These are phyloP conservation scores for Pogonophryne albipinna DNA, from an alignment of 2,797 vertebrate species.

Conservation along the genomic window DNA sequence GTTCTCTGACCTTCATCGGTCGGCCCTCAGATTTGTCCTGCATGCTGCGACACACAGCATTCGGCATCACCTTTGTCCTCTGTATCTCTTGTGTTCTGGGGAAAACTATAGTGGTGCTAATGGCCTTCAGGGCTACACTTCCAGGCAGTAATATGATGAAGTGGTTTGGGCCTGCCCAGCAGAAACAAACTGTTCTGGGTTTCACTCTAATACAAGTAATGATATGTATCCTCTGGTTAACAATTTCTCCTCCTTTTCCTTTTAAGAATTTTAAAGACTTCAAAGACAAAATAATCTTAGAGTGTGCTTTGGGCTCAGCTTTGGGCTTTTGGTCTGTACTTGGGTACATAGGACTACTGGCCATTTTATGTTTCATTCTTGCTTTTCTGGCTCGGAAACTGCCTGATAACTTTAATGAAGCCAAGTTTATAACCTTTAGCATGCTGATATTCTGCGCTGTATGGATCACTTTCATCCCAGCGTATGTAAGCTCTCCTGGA, in stretches of 20 bases:
- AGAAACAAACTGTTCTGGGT: conserved; percentile 70
- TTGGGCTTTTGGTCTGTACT: conserved; percentile 78
- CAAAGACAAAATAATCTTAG: conserved; percentile 18
- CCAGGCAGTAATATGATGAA: too few relatives aligned
- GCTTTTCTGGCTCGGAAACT: conserved; percentile 79
- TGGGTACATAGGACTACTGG: conserved; percentile 81
- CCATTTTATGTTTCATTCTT: conserved; percentile 75
- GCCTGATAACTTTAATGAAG: conserved; percentile 82
- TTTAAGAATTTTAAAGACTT: conserved; percentile 9
- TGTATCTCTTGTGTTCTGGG: conserved; percentile 61
- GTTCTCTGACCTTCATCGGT: too few relatives aligned
- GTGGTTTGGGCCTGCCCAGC: conserved; percentile 75
- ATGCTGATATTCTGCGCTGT: conserved; percentile 82
- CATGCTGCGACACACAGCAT: too few relatives aligned
- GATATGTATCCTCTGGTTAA: conserved; percentile 33
- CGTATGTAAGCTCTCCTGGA: conserved; percentile 81
- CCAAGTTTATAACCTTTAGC: conserved; percentile 82
- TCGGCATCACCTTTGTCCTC: too few relatives aligned
- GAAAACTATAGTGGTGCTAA: conserved; percentile 33
- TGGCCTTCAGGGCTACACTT: conserved; percentile 22
- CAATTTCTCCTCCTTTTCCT: conserved; percentile 61
- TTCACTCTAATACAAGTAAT: conserved; percentile 38
- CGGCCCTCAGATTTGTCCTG: too few relatives aligned
- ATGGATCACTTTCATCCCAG: conserved; percentile 81
- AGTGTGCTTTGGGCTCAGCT: conserved; percentile 41